phyloP scores from a whole-genome alignment of 1,140 invertebrate species.

The Phymastichus coffea region DNA sequence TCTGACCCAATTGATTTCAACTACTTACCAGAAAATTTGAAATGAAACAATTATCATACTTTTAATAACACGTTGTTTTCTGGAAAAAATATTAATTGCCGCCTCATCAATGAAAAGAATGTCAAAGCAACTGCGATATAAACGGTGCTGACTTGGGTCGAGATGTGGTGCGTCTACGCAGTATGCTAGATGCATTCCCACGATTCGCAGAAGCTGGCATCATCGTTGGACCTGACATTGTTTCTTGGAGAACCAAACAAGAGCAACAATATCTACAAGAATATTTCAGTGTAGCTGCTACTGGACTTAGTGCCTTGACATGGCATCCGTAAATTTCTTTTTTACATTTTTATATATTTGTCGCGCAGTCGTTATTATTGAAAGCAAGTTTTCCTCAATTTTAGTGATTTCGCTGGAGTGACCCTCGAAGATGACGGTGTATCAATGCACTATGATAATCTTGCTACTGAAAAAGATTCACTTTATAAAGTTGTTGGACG shows the following conservation, averaged over 20 bases:
- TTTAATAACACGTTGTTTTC: too few species aligned
- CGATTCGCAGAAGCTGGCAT: constrained; percentile 45
- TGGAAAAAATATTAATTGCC: too few species aligned
- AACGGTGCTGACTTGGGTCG: constrained; percentile 45
- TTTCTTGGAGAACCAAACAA: constrained; percentile 41
- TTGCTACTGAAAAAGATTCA: constrained; percentile 39
- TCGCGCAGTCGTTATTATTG: too few species aligned
- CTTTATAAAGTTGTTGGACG: constrained; percentile 40
- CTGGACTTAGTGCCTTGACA: constrained; percentile 60
- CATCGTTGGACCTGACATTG: constrained; percentile 51
- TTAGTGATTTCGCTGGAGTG: constrained; percentile 37
- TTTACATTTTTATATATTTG: background rate
- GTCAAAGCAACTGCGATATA: constrained; percentile 43
- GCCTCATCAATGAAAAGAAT: too few species aligned
- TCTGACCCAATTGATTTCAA: too few species aligned
- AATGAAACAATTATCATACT: constrained; percentile 9
- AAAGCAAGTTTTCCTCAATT: too few species aligned
- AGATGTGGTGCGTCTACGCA: constrained; percentile 60
- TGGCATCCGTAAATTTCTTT: constrained; percentile 63
- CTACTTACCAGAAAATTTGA: too few species aligned
- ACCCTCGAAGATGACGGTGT: constrained; percentile 31
- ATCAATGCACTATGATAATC: constrained; percentile 38
- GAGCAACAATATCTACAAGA: constrained; percentile 59
- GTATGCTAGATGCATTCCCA: constrained; percentile 61
- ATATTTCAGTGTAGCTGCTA: constrained; percentile 57